Base-by-base conservation (phyloP, 2,113 vertebrate species). In the Tiliqua scincoides region DNA sequence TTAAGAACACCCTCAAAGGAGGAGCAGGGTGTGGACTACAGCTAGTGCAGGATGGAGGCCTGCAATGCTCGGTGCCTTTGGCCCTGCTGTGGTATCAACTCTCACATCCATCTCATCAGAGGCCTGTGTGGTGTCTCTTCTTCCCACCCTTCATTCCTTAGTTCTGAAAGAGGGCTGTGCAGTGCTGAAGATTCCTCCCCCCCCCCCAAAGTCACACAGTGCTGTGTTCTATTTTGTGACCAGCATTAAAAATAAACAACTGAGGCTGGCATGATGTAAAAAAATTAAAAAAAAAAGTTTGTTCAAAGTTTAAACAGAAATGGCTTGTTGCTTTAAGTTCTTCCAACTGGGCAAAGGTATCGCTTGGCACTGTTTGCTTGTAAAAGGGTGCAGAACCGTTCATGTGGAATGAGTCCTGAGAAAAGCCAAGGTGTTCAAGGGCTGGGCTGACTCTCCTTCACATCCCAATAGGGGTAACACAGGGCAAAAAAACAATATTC, bases 201-300 rank as follows among this genome's bases (percentile, higher is more conserved):
- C 7, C 14, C 25, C 23, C 40, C 40, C 40, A 8, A 91, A 88
- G 87, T 91, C 83, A 73, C 85, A 68, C 86, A 85, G 89, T 92
- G 87, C 87, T 92, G 93, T 95, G 87, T 90, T 92, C 89, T 91
- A 93, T 81, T 85, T 93, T 91, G 92, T 95, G 94, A 94, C 95
- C 94, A 61, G 57, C 90, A 95, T 93, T 82, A 83, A 92, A 93
- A 89, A 94, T 93, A 85, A 89, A 94, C 93, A 85, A 91, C 94
- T 84, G 92, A 82, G 87, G 93, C 93, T 93, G 87, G 88, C 82
- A 93, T 94, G 94, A 95, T 95, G 92, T 94, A 3, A 65, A 48
- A 43, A 85, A n/a, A 94, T 93, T 91, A 91, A 96, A 95, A 96
- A 95, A 93, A 95, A 95, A 95, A 94, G 92, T 92, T 93, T 94